Evolutionary conservation across 2,888 invertebrate species (phyloP).

Genomic region (Dyspetes luteomarginatus): DNA sequence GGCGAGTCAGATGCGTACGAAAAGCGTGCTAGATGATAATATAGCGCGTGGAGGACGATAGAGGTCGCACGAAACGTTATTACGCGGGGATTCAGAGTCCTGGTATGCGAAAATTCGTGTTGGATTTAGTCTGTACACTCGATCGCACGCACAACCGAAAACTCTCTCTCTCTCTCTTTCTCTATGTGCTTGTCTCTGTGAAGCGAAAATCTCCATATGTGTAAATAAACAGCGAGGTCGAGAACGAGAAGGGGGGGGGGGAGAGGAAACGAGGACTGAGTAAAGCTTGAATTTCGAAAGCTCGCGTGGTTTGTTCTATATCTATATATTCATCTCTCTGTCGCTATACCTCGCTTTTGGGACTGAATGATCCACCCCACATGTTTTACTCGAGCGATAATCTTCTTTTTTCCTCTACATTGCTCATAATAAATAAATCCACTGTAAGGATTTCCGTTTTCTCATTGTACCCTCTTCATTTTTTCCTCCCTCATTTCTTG

Average conservation of each 20-base stretch:
- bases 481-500: too few relatives aligned
- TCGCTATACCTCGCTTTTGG: slow-evolving; percentile 26
- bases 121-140: slow-evolving; percentile 20
- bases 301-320: neutral
- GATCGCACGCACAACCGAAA: slow-evolving; percentile 17
- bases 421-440: too few relatives aligned
- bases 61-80: slow-evolving; percentile 41
- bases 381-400: slow-evolving; percentile 60
- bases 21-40: slow-evolving; percentile 3
- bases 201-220: slow-evolving; percentile 66
- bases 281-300: slow-evolving; percentile 31
- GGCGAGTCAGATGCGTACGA: neutral
- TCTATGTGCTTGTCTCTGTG: slow-evolving; percentile 21
- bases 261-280: slow-evolving; percentile 1
- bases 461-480: too few relatives aligned
- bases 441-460: too few relatives aligned
- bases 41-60: neutral
- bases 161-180: too few relatives aligned
- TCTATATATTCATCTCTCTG: neutral
- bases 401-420: slow-evolving; percentile 52
- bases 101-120: slow-evolving; percentile 28
- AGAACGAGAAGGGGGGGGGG: neutral
- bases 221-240: slow-evolving; percentile 62
- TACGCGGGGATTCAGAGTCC: slow-evolving; percentile 39
- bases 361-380: slow-evolving; percentile 60